Evolutionary conservation across 2,113 vertebrate genomes (phyloP), one percentile per base, ranked within the genome.

Genomic region (Apeltes quadracus): DNA sequence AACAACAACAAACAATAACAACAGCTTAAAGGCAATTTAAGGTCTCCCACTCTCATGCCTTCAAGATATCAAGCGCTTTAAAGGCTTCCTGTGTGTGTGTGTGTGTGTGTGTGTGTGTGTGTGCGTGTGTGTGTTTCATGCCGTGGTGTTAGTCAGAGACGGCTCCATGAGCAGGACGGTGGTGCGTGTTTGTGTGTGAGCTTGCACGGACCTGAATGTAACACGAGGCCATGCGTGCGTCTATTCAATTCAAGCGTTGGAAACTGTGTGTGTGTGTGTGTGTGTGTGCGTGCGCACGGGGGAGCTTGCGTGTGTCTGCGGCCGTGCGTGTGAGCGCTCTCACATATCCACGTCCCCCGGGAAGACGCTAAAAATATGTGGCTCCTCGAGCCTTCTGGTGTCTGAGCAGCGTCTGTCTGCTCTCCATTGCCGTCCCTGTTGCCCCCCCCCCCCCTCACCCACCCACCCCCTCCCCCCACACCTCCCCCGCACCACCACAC

Each of bases 281-380:
- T 76, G 65, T 64, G 76, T 75, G 78, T 73, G 83, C 67, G 79
- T 59, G 58, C 43, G 55, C 23, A 62, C 61, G 79, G 75, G 69
- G 51, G 67, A 55, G 73, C 65, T 29, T 67, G 63, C 66, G 80
- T 69, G 79, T 63, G 73, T 84, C 58, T 78, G 69, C 53, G 82
- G 71, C 58, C 46, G 57, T 43, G 83, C 71, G 84, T 72, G 57
- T 65, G 57, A 83, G 81, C 76, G 82, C 87, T 91, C 93, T 93
- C 92, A 89, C 90, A 92, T 93, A 93, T 95, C 93, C 92, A 89
- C 83, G 91, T 93, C 90, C 92, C 93, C 91, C 85, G 90, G 93
- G 90, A 94, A 84, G 87, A 91, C 87, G 92, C 93, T 94, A 94
- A 94, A 94, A 94, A 94, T 94, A 94, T 90, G 93, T 94, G 92